phyloP scores from a whole-genome alignment of 1,140 invertebrate genomes.

The Diorhabda sublineata region DNA sequence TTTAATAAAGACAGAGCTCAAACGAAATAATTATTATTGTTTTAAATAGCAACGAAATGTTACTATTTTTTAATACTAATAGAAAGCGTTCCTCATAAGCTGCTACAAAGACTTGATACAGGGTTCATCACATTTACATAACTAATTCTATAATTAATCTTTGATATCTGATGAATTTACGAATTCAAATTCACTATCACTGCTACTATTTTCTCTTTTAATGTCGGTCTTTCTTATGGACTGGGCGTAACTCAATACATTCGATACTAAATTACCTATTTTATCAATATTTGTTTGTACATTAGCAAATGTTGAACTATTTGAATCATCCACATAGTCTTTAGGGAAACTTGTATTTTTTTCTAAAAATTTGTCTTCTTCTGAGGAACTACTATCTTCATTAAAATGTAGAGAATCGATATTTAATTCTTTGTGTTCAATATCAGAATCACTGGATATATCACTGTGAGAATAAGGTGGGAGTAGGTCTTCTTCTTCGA shows the following conservation, averaged over 20 bases:
- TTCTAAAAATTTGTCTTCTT: slow-evolving; percentile 26
- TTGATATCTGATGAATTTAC: slow-evolving; percentile 22
- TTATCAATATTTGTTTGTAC: slow-evolving; percentile 10
- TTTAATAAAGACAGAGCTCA: no score
- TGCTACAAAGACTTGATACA: no score
- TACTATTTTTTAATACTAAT: no score
- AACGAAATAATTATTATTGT: no score
- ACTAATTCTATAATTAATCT: neutral
- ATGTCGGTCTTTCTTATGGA: slow-evolving; percentile 14
- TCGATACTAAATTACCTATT: slow-evolving; percentile 14
- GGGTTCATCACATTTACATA: no score
- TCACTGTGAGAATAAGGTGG: slow-evolving; percentile 29
- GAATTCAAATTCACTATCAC: slow-evolving; percentile 41
- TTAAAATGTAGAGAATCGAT: slow-evolving; percentile 40
- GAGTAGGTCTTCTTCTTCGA: slow-evolving; percentile 40
- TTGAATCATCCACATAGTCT: slow-evolving; percentile 16
- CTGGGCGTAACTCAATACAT: slow-evolving; percentile 28
- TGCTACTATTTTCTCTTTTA: slow-evolving; percentile 26
- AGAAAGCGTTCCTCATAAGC: no score
- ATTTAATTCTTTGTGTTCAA: slow-evolving; percentile 33
- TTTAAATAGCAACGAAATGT: no score
- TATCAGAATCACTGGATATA: slow-evolving; percentile 39
- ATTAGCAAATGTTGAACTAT: slow-evolving; percentile 12
- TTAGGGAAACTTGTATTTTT: slow-evolving; percentile 28
- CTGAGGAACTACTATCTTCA: slow-evolving; percentile 35